Base-by-base conservation (phyloP, 2,797 vertebrate species). In the Peromyscus attwateri region DNA sequence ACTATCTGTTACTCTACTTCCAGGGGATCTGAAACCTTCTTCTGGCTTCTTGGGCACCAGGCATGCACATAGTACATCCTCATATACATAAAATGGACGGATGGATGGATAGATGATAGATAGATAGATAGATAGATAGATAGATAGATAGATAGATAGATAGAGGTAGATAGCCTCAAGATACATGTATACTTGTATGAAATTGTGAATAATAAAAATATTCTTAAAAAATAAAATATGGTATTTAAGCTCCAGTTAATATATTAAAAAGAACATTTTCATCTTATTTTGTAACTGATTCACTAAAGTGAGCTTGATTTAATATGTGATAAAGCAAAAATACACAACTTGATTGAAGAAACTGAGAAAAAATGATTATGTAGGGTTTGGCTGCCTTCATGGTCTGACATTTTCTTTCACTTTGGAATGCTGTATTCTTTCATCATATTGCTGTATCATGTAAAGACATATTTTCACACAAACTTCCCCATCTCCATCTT, bases 331-430 rank as follows among this genome's bases (percentile, higher is more conserved):
- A 68, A 71, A 80, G 49, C 1, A 83, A 73, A 70, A 37, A 49
- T 46, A 97, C 96, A 97, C 96, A 71, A 97, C 94, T 97, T 97
- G 43, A 62, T 89, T 97, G 94, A 92, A 98, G 73, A 21, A n/a
- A 94, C 37, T 91, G 40, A 97, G 94, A 97, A 97, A 92, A 95
- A 97, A 96, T 89, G 40, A 94, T 90, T 97, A 16, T 3, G 94
- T 94, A 97, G 97, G 80, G 96, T 60, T 87, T 62, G 0, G 55
- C 75, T 95, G 95, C 85, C 95, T 96, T 87, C 97, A 95, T 87
- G 94, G 92, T 95, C 95, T 82, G 96, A 97, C 83, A 93, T 97
- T 90, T 95, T 92, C 52, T n/a, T 66, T 71, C 84, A 40, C 17
- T 95, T 76, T 80, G 40, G 13, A 13, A 66, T 87, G 94, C 85